phyloP scores from a whole-genome alignment of 2,113 vertebrate genomes.

The Astur gentilis region DNA sequence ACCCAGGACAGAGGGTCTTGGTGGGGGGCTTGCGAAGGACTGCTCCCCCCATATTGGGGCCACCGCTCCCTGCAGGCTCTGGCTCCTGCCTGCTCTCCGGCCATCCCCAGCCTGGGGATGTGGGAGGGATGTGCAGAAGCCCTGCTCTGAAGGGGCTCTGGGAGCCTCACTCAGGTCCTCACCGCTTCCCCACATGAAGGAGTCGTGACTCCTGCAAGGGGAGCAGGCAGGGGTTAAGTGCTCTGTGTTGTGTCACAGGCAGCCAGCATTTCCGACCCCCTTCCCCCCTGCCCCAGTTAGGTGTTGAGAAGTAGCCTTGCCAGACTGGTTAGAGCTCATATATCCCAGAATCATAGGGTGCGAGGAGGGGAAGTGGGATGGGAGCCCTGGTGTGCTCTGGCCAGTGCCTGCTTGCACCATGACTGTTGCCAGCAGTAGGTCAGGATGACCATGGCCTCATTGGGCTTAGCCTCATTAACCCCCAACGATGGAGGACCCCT shows the following conservation, averaged over 20 bases:
- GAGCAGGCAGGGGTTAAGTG: background rate
- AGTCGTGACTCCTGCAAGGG: background rate
- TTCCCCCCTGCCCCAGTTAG: fast-evolving
- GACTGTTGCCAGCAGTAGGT: background rate
- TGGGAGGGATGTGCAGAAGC: background rate
- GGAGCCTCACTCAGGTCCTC: background rate
- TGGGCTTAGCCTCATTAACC: background rate
- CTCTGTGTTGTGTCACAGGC: background rate
- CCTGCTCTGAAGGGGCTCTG: background rate
- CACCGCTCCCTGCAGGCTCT: background rate
- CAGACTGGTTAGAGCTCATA: background rate
- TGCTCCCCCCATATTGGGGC: too few species aligned
- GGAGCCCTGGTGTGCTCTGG: background rate
- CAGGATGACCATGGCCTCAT: fast-evolving
- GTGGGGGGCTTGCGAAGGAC: background rate
- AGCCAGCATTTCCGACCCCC: background rate
- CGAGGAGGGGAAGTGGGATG: background rate
- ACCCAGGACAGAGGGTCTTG: background rate
- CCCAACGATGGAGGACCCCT: fast-evolving
- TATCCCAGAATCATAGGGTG: background rate
- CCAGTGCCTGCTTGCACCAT: background rate
- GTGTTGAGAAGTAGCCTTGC: background rate
- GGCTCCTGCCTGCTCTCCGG: background rate
- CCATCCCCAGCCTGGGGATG: background rate
- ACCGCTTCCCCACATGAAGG: background rate